Percentiles rank a stretch among this genome's conserved stretches.
These are phyloP conservation scores for Portunus trituberculatus DNA, from an alignment of 1,140 invertebrate species.

Conservation along the genomic window DNA sequence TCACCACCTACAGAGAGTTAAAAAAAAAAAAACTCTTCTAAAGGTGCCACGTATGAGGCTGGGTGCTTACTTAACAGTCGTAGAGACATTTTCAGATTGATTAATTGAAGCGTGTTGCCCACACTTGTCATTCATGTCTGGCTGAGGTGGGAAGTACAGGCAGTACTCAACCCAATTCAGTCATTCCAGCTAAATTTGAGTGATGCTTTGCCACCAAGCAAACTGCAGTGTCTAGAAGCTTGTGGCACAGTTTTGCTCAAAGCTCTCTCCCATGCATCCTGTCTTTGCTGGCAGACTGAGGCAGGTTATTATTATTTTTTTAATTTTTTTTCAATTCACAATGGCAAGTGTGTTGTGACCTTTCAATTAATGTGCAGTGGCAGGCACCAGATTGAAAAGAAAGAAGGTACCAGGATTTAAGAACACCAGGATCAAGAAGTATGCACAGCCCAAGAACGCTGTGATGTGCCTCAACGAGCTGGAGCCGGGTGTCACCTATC, in stretches of 20 bases:
- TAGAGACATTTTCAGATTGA: conserved; percentile 66
- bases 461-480: conserved; percentile 66
- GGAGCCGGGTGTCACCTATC: conserved; percentile 31
- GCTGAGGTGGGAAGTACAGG: conserved; percentile 51
- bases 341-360: conserved; percentile 66
- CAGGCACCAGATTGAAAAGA: conserved; percentile 60
- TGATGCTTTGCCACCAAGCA: conserved; percentile 8
- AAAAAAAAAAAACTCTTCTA: background rate
- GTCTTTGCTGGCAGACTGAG: background rate
- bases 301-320: conserved; percentile 49
- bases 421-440: conserved; percentile 49
- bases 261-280: background rate
- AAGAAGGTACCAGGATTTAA: conserved; percentile 64
- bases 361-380: conserved; percentile 69
- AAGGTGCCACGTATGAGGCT: conserved; percentile 55
- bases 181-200: conserved; percentile 60
- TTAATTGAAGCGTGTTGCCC: conserved; percentile 63
- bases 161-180: conserved; percentile 47
- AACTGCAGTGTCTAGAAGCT: background rate
- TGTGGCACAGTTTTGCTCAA: background rate
- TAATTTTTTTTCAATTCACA: background rate
- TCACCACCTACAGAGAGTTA: background rate
- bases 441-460: conserved; percentile 60
- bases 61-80: conserved; percentile 68
- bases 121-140: conserved; percentile 61